Evolutionary conservation across 2,113 vertebrate genomes (phyloP).

Genomic region (Egretta garzetta): DNA sequence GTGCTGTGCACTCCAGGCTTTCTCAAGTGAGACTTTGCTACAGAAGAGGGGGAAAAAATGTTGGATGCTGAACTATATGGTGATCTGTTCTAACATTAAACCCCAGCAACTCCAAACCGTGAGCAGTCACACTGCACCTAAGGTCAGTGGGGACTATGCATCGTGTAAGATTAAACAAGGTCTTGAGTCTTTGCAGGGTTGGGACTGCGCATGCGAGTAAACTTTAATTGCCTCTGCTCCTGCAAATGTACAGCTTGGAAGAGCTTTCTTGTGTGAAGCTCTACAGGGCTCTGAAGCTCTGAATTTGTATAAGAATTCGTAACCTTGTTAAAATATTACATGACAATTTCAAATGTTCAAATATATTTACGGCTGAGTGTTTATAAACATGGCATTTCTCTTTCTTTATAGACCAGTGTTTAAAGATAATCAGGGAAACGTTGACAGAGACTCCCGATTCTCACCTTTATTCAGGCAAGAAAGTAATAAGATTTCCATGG

Average conservation of each 20-base stretch:
- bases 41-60: accelerated
- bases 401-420: slow-evolving; percentile 86
- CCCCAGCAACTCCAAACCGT: no score
- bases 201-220: background rate
- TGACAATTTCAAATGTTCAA: background rate
- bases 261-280: background rate
- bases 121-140: background rate
- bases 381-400: background rate
- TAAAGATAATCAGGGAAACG: slow-evolving; percentile 93
- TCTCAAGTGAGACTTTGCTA: background rate
- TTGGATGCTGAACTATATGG: background rate
- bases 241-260: background rate
- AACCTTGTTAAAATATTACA: background rate
- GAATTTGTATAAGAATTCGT: background rate
- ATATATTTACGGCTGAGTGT: background rate
- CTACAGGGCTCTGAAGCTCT: background rate
- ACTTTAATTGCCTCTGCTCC: background rate
- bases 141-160: background rate
- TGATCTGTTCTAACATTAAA: background rate
- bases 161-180: background rate
- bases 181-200: background rate
- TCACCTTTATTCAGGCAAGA: slow-evolving; percentile 97
- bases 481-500: slow-evolving; percentile 93
- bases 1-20: background rate
- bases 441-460: slow-evolving; percentile 95